phyloP scores from a whole-genome alignment of 2,113 vertebrate species.

The Lycaon pictus region DNA sequence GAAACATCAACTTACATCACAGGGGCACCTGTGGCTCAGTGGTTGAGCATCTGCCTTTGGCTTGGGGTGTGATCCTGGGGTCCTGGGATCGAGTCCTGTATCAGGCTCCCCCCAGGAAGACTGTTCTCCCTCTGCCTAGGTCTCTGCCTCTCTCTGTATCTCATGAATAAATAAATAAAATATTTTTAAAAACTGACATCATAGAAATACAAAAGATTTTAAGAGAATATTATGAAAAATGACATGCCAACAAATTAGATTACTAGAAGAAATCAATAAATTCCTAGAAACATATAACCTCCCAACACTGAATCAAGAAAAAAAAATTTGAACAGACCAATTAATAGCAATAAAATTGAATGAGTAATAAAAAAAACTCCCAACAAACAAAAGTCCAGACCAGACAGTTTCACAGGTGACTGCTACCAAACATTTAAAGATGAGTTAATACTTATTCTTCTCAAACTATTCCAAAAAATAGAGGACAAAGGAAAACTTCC shows the following conservation, averaged over 20 bases:
- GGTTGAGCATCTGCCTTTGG: no score
- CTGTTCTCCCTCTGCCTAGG: no score
- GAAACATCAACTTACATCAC: background rate
- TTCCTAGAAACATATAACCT: background rate
- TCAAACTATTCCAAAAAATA: background rate
- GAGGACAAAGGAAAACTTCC: background rate
- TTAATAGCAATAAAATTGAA: background rate
- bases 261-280: background rate
- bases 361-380: background rate
- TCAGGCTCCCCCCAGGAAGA: no score
- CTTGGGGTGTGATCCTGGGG: no score
- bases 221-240: background rate
- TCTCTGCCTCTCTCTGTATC: no score
- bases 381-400: background rate
- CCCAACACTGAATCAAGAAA: background rate
- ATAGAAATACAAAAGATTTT: background rate
- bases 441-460: background rate
- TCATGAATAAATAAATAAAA: no score
- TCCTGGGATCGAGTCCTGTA: no score
- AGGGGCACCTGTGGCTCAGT: no score
- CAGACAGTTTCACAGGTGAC: background rate
- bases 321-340: background rate
- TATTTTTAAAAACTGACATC: background rate
- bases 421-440: background rate
- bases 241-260: background rate